Conservation (phyloP, 2,113 vertebrate genomes). For the Eurypyga helias region DNA sequence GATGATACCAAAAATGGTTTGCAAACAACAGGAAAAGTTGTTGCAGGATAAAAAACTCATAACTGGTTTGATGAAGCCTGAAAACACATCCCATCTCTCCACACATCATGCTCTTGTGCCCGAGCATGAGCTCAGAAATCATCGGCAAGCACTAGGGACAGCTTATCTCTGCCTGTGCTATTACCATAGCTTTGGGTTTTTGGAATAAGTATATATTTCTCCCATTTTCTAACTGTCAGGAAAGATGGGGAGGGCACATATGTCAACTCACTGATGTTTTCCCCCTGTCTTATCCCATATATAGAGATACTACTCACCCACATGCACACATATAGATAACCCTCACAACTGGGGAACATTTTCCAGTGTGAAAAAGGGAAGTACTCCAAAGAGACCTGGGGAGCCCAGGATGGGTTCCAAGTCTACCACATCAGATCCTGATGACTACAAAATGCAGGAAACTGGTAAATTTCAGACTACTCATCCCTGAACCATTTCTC, state of each 20-base stretch:
- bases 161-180: neutral
- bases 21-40: conserved; percentile 7
- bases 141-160: neutral
- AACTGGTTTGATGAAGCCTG: neutral
- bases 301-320: neutral
- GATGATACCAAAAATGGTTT: neutral
- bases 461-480: neutral
- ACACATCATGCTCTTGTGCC: neutral
- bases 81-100: neutral
- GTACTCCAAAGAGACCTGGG: neutral
- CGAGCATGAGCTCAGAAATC: neutral
- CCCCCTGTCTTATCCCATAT: neutral
- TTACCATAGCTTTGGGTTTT: neutral
- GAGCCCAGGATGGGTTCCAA: neutral
- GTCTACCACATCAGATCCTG: neutral
- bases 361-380: neutral
- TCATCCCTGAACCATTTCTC: neutral
- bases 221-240: neutral
- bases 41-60: neutral
- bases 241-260: neutral
- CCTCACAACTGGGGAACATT: neutral
- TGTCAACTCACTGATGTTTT: neutral
- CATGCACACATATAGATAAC: rapidly evolving
- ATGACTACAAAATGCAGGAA: neutral
- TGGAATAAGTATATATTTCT: neutral